Evolutionary conservation across 2,113 vertebrate species (phyloP).

Genomic region (Orientallactaga bullata): DNA sequence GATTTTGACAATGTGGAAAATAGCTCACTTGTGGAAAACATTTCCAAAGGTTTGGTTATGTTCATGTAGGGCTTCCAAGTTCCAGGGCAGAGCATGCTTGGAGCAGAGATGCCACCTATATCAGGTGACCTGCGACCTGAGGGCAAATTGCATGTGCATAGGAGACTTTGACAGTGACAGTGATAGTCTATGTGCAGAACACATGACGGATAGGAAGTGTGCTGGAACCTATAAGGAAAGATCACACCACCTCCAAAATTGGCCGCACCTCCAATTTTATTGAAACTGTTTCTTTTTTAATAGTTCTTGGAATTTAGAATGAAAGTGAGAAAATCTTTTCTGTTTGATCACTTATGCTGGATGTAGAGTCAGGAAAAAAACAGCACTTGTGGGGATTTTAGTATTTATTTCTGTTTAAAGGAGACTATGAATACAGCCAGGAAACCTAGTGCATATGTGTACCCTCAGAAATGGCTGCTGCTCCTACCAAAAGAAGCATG

Average conservation of each 20-base stretch:
- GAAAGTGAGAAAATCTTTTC: slow-evolving; percentile 70
- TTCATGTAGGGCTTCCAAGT: neutral
- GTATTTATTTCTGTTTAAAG: slow-evolving; percentile 57
- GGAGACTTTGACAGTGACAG: neutral
- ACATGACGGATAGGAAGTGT: neutral
- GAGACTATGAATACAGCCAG: slow-evolving; percentile 28
- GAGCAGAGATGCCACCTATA: neutral
- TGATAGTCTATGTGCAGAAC: neutral
- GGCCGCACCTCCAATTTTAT: slow-evolving; percentile 58
- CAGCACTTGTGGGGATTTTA: slow-evolving; percentile 55
- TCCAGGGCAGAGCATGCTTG: neutral
- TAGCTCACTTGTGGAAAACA: neutral
- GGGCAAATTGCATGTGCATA: neutral
- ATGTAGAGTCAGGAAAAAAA: slow-evolving; percentile 49
- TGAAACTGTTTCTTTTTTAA: slow-evolving; percentile 74
- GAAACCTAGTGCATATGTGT: neutral
- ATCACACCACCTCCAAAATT: slow-evolving; percentile 10
- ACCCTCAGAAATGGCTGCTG: neutral
- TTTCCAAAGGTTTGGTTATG: neutral
- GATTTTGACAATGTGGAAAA: slow-evolving; percentile 32
- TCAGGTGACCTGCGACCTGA: neutral
- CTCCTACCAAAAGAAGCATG: neutral
- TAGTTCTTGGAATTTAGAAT: slow-evolving; percentile 75
- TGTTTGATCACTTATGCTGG: slow-evolving; percentile 79
- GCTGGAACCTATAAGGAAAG: slow-evolving; percentile 36